Evolutionary conservation across 2,888 invertebrate species (phyloP).

Genomic region (Standfussiana lucernea): DNA sequence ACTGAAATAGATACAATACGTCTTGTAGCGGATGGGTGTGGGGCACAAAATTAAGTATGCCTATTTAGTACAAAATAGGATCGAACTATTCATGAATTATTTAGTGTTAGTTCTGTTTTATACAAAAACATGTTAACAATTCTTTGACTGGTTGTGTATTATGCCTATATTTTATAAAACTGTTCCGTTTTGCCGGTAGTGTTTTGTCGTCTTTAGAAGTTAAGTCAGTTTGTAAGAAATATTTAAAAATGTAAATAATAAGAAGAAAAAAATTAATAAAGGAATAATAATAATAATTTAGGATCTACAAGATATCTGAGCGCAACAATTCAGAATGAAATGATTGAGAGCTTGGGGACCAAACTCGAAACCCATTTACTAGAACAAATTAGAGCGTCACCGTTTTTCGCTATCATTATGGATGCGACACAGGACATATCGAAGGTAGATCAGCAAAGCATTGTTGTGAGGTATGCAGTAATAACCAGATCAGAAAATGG

Average conservation of each 20-base stretch:
- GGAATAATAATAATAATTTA: too few species aligned
- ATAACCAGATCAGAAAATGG: constrained; percentile 53
- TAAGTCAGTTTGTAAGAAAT: constrained; percentile 23
- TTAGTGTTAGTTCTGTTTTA: constrained; percentile 22
- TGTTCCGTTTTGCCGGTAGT: constrained; percentile 16
- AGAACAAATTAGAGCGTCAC: constrained; percentile 52
- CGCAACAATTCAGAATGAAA: constrained; percentile 61
- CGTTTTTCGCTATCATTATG: constrained; percentile 65
- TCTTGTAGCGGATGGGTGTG: too few species aligned
- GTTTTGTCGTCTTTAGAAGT: constrained; percentile 12
- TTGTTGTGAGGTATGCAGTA: constrained; percentile 67
- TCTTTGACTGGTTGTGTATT: constrained; percentile 18
- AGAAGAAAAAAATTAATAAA: too few species aligned
- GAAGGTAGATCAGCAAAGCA: constrained; percentile 72
- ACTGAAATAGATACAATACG: too few species aligned
- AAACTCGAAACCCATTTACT: constrained; percentile 60
- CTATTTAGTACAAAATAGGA: constrained; percentile 22
- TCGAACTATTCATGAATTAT: constrained; percentile 17
- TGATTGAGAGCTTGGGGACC: constrained; percentile 63
- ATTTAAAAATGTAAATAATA: too few species aligned
- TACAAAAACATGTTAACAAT: constrained; percentile 16
- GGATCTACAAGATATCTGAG: constrained; percentile 64
- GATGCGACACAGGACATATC: constrained; percentile 70
- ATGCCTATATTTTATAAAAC: constrained; percentile 24
- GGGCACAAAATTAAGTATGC: constrained; percentile 3